Conservation (phyloP, 1,140 invertebrate genomes). For the Agraylea sexmaculata region DNA sequence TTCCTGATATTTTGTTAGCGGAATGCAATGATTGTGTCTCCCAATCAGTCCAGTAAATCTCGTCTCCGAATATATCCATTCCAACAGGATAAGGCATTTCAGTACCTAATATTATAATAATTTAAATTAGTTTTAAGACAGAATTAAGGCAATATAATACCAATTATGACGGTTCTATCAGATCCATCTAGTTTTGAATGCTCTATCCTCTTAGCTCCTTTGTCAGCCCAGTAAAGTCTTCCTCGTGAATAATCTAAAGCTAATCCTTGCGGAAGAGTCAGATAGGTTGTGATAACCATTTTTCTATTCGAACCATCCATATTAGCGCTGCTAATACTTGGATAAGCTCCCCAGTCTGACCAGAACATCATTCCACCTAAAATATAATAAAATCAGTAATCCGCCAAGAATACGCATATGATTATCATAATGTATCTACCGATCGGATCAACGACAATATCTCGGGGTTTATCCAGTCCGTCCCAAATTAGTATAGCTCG, state of each 20-base stretch:
- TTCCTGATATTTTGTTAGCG: constrained; percentile 63
- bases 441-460: constrained; percentile 72
- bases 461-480: constrained; percentile 68
- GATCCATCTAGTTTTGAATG: constrained; percentile 70
- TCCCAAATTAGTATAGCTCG: constrained; percentile 67
- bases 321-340: constrained; percentile 72
- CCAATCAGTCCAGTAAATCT: constrained; percentile 84
- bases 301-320: constrained; percentile 74
- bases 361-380: constrained; percentile 70
- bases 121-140: constrained; percentile 1
- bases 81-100: constrained; percentile 74
- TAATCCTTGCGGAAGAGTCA: constrained; percentile 71
- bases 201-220: constrained; percentile 66
- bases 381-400: constrained; percentile 10
- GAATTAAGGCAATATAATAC: constrained; percentile 27
- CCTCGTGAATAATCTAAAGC: constrained; percentile 61
- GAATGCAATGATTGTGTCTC: constrained; percentile 61
- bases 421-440: constrained; percentile 31
- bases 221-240: constrained; percentile 75
- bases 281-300: constrained; percentile 54
- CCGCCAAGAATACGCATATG: not conserved
- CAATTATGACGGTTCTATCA: constrained; percentile 52
- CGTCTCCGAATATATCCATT: constrained; percentile 70
- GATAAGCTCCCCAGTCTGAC: constrained; percentile 76
- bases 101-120: constrained; percentile 28